Evolutionary conservation across 2,113 vertebrate species (phyloP).

Genomic region (Motacilla alba): DNA sequence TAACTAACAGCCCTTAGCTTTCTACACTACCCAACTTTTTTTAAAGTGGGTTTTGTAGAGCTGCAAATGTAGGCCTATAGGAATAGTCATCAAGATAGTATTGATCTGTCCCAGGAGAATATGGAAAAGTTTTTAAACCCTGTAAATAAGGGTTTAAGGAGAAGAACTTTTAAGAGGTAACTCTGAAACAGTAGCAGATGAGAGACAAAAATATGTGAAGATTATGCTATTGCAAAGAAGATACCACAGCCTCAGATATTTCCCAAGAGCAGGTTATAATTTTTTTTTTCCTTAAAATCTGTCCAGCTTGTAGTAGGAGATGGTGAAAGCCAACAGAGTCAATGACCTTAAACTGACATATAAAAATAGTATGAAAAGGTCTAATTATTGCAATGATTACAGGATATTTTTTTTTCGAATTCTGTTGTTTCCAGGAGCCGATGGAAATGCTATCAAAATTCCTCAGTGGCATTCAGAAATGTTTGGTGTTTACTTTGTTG

Average conservation of each 20-base stretch:
- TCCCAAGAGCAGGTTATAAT: neutral
- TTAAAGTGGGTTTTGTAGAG: neutral
- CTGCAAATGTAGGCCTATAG: neutral
- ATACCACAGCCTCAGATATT: neutral
- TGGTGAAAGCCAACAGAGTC: neutral
- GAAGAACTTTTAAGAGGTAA: neutral
- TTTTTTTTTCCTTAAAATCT: neutral
- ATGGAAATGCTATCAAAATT: neutral
- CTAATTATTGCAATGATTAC: slow-evolving; percentile 5
- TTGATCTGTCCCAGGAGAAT: neutral
- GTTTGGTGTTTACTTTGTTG: neutral
- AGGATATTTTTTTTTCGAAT: neutral
- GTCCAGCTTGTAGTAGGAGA: neutral
- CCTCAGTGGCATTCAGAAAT: neutral
- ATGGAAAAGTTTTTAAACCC: neutral
- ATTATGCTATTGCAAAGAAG: neutral
- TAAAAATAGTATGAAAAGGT: neutral
- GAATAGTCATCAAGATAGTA: neutral
- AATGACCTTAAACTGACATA: slow-evolving; percentile 9
- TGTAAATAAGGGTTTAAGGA: neutral
- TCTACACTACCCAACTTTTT: neutral
- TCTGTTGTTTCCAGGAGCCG: neutral
- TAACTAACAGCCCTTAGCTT: neutral
- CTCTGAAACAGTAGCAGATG: neutral
- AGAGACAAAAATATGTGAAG: neutral